A percentile compares a stretch with the other conserved stretches of the same genome.
Conservation (phyloP, 2,888 invertebrate species). For the Thera obeliscata region DNA sequence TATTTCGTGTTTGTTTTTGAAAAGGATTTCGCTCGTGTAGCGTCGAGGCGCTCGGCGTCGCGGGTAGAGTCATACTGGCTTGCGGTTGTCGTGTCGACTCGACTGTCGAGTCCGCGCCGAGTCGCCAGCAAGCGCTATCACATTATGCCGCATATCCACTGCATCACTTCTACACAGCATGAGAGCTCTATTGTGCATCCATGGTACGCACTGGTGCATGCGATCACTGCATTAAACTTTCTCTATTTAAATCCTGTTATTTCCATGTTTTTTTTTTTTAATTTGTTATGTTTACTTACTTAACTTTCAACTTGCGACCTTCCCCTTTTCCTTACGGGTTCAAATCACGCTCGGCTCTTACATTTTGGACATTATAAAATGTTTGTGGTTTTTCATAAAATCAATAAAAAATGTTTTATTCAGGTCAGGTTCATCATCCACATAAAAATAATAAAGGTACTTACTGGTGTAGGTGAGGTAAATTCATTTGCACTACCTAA, state of each 20-base stretch:
- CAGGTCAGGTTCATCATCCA: no score
- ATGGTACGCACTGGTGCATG: constrained; percentile 22
- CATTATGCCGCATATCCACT: constrained; percentile 39
- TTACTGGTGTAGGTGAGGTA: no score
- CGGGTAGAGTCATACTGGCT: constrained; percentile 62
- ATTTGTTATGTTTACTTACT: not conserved
- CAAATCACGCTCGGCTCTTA: no score
- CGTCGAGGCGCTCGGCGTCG: constrained; percentile 68
- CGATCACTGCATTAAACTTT: constrained; percentile 21
- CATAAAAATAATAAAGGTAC: no score
- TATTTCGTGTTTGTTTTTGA: constrained; percentile 77
- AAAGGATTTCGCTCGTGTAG: constrained; percentile 46
- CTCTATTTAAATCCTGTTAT: constrained; percentile 14
- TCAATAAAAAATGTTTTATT: no score
- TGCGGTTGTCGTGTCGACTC: not conserved
- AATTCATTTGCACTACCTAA: no score
- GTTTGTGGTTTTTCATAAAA: no score
- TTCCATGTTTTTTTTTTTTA: not conserved
- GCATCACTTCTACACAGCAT: constrained; percentile 24
- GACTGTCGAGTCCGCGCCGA: constrained; percentile 30
- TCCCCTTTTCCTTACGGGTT: no score
- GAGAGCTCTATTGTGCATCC: constrained; percentile 12
- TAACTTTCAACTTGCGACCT: no score
- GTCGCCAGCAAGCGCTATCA: constrained; percentile 46
- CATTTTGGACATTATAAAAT: no score